These are phyloP conservation scores for Brachirus orientalis DNA, from an alignment of 2,113 vertebrate genomes.

Conservation along the genomic window DNA sequence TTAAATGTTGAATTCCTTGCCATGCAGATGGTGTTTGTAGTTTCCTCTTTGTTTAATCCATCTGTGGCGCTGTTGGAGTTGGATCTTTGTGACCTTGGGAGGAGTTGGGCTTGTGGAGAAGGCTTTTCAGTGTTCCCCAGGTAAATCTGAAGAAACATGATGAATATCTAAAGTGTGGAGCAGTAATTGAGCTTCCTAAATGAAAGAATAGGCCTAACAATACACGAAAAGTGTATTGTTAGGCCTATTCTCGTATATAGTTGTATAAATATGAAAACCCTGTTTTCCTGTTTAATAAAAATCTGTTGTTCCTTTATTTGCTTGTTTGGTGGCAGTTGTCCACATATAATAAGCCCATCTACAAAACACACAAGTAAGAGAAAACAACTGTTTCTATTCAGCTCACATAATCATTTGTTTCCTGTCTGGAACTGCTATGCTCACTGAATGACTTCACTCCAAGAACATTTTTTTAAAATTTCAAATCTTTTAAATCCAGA, in stretches of 20 bases:
- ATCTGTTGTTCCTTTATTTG: neutral
- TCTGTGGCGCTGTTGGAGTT: conserved; percentile 81
- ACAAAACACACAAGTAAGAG: neutral
- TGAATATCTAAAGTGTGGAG: neutral
- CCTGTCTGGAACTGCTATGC: conserved; percentile 14
- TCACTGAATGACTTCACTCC: conserved; percentile 5
- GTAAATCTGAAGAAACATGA: conserved; percentile 62
- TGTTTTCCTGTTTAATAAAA: neutral
- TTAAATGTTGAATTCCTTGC: neutral
- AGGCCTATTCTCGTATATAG: no score
- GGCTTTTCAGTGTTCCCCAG: conserved; percentile 84
- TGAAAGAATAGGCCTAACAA: no score
- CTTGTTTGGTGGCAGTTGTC: neutral
- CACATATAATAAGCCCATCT: neutral
- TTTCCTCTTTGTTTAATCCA: conserved; percentile 85
- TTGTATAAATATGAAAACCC: no score
- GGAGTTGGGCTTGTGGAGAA: neutral
- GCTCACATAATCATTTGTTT: conserved; percentile 4
- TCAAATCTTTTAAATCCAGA: conserved; percentile 22
- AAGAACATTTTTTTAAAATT: conserved; percentile 9
- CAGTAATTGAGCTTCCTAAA: no score
- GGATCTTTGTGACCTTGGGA: conserved; percentile 42
- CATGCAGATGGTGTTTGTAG: conserved; percentile 82
- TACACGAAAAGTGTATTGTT: no score
- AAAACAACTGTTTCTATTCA: conserved; percentile 19